Evolutionary conservation across 2,113 vertebrate species (phyloP).

Genomic region (Narcine bancroftii): DNA sequence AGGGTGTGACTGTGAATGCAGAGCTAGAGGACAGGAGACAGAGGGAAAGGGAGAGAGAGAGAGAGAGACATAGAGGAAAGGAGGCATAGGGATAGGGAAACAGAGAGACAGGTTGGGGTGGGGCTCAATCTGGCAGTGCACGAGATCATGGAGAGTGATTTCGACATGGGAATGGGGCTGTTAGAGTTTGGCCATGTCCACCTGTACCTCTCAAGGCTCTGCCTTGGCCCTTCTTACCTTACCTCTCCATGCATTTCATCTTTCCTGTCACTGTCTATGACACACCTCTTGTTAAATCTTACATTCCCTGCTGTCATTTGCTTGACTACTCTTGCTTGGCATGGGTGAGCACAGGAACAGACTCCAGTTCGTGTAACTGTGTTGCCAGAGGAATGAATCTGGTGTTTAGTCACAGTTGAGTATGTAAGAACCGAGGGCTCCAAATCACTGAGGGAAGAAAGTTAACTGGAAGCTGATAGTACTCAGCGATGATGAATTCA

Average conservation of each 20-base stretch:
- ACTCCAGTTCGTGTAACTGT: background rate
- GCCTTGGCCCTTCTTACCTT: background rate
- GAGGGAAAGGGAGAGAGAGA: too few relatives aligned
- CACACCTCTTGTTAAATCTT: background rate
- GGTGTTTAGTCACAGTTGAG: background rate
- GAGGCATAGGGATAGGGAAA: too few relatives aligned
- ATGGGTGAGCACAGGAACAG: background rate
- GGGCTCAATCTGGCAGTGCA: too few relatives aligned
- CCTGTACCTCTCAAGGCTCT: too few relatives aligned
- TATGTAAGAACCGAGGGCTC: background rate
- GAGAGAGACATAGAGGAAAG: too few relatives aligned
- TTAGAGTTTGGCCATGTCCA: too few relatives aligned
- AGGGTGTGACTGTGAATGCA: too few relatives aligned
- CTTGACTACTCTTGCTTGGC: background rate
- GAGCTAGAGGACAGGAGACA: too few relatives aligned
- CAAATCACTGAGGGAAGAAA: background rate
- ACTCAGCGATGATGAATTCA: background rate
- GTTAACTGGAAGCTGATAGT: background rate
- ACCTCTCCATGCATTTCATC: background rate
- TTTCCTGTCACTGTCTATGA: background rate
- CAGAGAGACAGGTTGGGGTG: too few relatives aligned
- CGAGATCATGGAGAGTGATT: too few relatives aligned
- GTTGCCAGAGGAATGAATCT: background rate
- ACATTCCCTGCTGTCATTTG: background rate
- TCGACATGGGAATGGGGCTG: too few relatives aligned